Percentiles rank a stretch among this genome's conserved stretches.
phyloP scores from a whole-genome alignment of 2,113 vertebrate genomes.

The Carassius carassius region DNA sequence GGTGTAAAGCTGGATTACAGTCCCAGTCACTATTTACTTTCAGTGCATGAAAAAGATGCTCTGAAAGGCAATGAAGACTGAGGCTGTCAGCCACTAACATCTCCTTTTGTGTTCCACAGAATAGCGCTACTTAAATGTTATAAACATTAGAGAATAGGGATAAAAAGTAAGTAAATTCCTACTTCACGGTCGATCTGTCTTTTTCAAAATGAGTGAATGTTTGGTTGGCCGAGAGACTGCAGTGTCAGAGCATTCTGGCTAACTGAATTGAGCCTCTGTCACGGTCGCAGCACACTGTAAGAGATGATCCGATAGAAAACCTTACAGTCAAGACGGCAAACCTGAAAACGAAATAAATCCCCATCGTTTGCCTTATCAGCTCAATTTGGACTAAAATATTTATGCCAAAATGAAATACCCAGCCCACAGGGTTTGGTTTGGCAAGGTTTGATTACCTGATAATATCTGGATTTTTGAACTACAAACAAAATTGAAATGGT shows the following conservation, averaged over 20 bases:
- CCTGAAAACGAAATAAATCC: background rate
- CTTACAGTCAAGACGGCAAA: background rate
- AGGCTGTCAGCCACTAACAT: background rate
- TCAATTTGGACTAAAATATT: background rate
- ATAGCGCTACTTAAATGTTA: background rate
- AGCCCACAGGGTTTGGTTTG: background rate
- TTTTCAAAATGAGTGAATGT: background rate
- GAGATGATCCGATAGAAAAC: background rate
- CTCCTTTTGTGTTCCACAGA: background rate
- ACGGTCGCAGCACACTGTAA: background rate
- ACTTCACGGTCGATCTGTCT: background rate
- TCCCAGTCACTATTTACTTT: background rate
- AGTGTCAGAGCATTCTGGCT: background rate
- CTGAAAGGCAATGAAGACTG: background rate
- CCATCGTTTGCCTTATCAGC: background rate
- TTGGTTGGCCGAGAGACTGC: background rate
- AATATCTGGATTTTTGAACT: background rate
- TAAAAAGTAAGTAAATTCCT: background rate
- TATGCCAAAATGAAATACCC: background rate
- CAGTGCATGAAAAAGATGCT: background rate
- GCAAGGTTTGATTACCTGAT: background rate
- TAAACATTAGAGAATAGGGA: background rate
- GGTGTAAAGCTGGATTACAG: background rate
- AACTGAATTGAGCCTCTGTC: slow-evolving; percentile 3
- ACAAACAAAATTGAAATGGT: background rate